A percentile compares a stretch with the other conserved stretches of the same genome.
phyloP scores from a whole-genome alignment of 2,113 vertebrate species.

The Toxotes chatareus region DNA sequence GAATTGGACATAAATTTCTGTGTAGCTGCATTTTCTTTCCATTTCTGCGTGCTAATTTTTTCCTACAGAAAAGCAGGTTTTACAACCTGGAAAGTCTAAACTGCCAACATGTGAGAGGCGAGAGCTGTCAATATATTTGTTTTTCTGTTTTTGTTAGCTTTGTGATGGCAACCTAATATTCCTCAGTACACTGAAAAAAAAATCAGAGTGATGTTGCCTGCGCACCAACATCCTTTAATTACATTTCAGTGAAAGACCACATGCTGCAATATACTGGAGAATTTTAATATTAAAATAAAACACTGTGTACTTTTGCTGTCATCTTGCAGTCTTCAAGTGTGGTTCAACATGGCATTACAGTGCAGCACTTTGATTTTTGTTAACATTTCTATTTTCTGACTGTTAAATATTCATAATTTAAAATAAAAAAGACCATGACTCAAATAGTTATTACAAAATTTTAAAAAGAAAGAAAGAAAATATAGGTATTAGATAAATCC shows the following conservation, averaged over 20 bases:
- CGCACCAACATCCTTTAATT: conserved; percentile 24
- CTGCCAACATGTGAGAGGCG: too few relatives aligned
- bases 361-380: too few relatives aligned
- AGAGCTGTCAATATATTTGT: too few relatives aligned
- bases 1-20: too few relatives aligned
- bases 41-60: too few relatives aligned
- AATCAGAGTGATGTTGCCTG: not conserved
- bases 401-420: not conserved
- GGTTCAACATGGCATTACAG: conserved; percentile 12
- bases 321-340: not conserved
- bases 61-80: too few relatives aligned
- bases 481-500: conserved; percentile 2
- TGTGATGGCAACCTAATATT: too few relatives aligned
- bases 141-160: too few relatives aligned
- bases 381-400: not conserved
- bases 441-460: too few relatives aligned
- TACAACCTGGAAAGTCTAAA: too few relatives aligned
- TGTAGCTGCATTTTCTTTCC: too few relatives aligned
- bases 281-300: not conserved
- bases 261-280: not conserved
- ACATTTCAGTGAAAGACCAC: not conserved
- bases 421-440: too few relatives aligned
- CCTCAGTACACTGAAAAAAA: not conserved
- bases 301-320: not conserved
- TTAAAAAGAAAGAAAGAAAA: not conserved